A percentile compares a stretch with the other conserved stretches of the same genome.
These are phyloP conservation scores for Notodonta ziczac DNA, from an alignment of 2,888 invertebrate genomes.

Conservation along the genomic window DNA sequence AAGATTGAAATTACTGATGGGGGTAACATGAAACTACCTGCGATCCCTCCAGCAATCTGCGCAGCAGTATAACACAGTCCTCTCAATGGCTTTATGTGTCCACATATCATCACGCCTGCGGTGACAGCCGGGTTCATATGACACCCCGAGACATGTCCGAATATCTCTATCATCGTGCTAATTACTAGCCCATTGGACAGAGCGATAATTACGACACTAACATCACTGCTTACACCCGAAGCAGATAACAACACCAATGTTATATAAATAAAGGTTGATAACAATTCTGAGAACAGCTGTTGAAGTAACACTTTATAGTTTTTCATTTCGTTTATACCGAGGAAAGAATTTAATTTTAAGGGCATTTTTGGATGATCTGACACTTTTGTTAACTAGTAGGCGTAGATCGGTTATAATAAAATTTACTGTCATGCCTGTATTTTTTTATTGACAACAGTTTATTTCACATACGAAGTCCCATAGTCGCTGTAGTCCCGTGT, in stretches of 20 bases:
- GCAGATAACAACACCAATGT: conserved; percentile 33
- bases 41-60: conserved; percentile 41
- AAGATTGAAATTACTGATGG: too few relatives aligned
- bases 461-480: too few relatives aligned
- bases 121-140: conserved; percentile 54
- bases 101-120: conserved; percentile 37
- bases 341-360: conserved; percentile 10
- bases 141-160: conserved; percentile 46
- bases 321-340: conserved; percentile 39
- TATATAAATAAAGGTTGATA: conserved; percentile 42
- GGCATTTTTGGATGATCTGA: conserved; percentile 17
- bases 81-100: conserved; percentile 43
- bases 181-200: conserved; percentile 39
- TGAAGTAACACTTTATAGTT: conserved; percentile 25
- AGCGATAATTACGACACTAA: conserved; percentile 16
- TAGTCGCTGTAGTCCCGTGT: too few relatives aligned
- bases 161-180: conserved; percentile 39
- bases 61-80: conserved; percentile 41
- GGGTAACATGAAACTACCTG: conserved; percentile 26
- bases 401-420: neutral
- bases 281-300: conserved; percentile 44
- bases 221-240: neutral
- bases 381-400: neutral
- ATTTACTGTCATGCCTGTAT: too few relatives aligned
- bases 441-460: too few relatives aligned